Conservation (phyloP, 2,888 invertebrate species). For the Dorcus hopei region DNA sequence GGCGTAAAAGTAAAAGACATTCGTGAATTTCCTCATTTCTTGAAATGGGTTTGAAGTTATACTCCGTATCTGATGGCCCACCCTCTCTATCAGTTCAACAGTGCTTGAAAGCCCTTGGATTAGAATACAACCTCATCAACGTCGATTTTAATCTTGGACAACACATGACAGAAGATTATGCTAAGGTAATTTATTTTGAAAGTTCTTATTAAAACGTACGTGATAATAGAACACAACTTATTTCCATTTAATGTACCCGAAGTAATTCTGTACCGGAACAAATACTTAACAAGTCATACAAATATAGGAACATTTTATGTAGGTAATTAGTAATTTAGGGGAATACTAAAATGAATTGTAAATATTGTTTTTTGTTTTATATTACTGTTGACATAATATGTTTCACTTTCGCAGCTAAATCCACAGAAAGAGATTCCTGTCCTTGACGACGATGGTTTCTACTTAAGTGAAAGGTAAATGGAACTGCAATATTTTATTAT, state of each 20-base stretch:
- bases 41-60: slow-evolving; percentile 60
- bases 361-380: too few relatives aligned
- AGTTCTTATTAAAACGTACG: neutral
- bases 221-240: neutral
- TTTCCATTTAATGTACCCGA: neutral
- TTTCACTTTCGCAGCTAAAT: slow-evolving; percentile 58
- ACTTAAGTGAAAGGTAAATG: slow-evolving; percentile 67
- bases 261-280: neutral
- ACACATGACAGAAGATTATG: slow-evolving; percentile 70
- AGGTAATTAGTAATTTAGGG: too few relatives aligned
- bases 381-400: neutral
- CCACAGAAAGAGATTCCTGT: slow-evolving; percentile 78
- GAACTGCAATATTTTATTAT: neutral
- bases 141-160: slow-evolving; percentile 71
- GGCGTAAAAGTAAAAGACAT: neutral
- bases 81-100: slow-evolving; percentile 73
- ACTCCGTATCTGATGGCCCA: slow-evolving; percentile 73
- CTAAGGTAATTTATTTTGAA: slow-evolving; percentile 52
- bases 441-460: slow-evolving; percentile 75
- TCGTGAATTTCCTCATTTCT: neutral
- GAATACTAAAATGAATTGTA: too few relatives aligned
- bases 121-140: slow-evolving; percentile 64
- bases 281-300: neutral
- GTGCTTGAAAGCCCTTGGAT: slow-evolving; percentile 60
- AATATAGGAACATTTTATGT: too few relatives aligned